phyloP scores from a whole-genome alignment of 2,888 invertebrate species.

The Lamellibrachia columna region DNA sequence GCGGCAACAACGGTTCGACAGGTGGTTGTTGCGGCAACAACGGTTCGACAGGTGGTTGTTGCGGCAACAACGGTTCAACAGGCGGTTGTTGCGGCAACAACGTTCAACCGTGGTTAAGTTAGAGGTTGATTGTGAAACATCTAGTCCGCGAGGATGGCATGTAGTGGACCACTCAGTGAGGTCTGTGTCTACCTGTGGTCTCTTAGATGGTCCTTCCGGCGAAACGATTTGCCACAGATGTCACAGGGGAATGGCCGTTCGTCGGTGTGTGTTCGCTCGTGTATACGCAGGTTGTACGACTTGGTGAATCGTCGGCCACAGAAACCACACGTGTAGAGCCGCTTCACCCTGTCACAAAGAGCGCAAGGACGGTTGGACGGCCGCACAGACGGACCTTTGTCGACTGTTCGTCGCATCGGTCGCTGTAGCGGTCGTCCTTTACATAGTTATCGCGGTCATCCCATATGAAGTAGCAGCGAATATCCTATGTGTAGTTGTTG shows the following conservation, averaged over 20 bases:
- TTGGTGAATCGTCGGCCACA: constrained; percentile 98
- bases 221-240: constrained; percentile 96
- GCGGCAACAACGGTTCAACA: too few species aligned
- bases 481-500: too few species aligned
- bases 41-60: too few species aligned
- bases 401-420: not conserved
- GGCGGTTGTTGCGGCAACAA: too few species aligned
- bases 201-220: constrained; percentile 85
- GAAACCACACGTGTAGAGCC: constrained; percentile 97
- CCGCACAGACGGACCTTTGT: not conserved
- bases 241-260: constrained; percentile 97
- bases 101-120: too few species aligned
- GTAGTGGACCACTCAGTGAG: not conserved
- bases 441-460: not conserved
- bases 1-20: too few species aligned
- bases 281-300: constrained; percentile 95
- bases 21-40: too few species aligned
- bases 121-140: too few species aligned
- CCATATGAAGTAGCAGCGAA: not conserved
- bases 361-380: not conserved
- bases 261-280: constrained; percentile 96
- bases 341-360: constrained; percentile 71
- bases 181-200: constrained; percentile 67
- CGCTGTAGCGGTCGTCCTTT: not conserved
- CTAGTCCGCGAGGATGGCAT: too few species aligned